Evolutionary conservation across 2,888 invertebrate genomes (phyloP).

Genomic region (Merodon equestris): DNA sequence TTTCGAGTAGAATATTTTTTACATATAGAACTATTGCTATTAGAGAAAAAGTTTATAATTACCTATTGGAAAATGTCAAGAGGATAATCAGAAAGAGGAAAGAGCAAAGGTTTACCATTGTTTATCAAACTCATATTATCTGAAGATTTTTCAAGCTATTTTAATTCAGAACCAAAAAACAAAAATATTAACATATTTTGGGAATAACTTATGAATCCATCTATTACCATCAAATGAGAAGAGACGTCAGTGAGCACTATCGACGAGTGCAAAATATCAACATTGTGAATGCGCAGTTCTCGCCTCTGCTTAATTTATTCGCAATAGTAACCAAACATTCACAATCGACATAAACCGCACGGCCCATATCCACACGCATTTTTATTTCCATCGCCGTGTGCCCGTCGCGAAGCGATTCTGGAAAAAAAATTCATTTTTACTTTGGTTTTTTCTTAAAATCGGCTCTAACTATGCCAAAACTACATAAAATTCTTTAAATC

Average conservation of each 20-base stretch:
- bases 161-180: no score
- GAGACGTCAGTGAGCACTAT: conserved; percentile 8
- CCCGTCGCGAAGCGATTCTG: conserved; percentile 52
- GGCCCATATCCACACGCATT: conserved; percentile 51
- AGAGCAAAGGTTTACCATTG: no score
- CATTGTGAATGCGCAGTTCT: conserved; percentile 38
- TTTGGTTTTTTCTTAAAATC: conserved; percentile 45
- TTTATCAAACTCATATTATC: no score
- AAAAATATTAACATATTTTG: no score
- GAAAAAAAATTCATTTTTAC: conserved; percentile 56
- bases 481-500: conserved; percentile 47
- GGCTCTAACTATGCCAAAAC: conserved; percentile 54
- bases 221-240: no score
- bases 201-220: no score
- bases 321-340: conserved; percentile 42
- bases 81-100: no score
- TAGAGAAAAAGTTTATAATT: no score
- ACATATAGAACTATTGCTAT: no score
- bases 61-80: no score
- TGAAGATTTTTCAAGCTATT: no score
- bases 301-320: conserved; percentile 40
- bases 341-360: conserved; percentile 59
- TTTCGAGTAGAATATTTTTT: no score
- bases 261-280: conserved; percentile 3
- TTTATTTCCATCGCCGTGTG: conserved; percentile 62